Evolutionary conservation across 2,797 vertebrate genomes (phyloP).

Genomic region (Hippocampus kuda): DNA sequence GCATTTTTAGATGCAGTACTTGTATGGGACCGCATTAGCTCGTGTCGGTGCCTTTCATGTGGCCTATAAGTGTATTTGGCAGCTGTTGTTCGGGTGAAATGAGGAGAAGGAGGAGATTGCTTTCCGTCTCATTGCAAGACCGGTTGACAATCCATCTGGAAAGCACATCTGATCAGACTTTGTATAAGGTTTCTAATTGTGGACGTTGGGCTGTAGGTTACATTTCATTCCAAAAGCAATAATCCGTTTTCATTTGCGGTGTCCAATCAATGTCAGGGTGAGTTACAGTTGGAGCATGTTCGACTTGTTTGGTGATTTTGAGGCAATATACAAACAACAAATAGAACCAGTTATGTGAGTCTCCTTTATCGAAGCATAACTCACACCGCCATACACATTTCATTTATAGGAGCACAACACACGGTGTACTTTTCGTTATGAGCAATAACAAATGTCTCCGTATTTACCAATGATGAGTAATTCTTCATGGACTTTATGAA

Average conservation of each 20-base stretch:
- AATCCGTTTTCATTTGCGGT: constrained; percentile 54
- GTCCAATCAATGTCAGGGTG: constrained; percentile 24
- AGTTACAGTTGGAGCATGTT: background rate
- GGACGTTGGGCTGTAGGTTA: constrained; percentile 30
- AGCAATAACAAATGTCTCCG: constrained; percentile 60
- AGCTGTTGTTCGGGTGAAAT: background rate
- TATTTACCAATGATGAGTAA: constrained; percentile 44
- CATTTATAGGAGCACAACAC: constrained; percentile 14
- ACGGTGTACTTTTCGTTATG: constrained; percentile 39
- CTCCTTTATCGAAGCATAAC: constrained; percentile 38
- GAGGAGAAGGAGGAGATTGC: background rate
- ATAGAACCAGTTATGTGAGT: constrained; percentile 19
- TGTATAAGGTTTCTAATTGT: constrained; percentile 6
- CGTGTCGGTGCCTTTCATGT: background rate
- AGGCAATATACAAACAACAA: constrained; percentile 45
- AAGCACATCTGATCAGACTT: constrained; percentile 8
- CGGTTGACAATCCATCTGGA: background rate
- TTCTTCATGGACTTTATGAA: constrained; percentile 55
- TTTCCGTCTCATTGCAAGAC: background rate
- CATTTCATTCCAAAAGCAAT: constrained; percentile 44
- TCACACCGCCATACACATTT: background rate
- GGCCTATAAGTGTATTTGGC: background rate
- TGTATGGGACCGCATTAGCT: background rate
- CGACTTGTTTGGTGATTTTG: constrained; percentile 12
- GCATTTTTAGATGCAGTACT: background rate